Percentiles rank a stretch among this genome's conserved stretches.
phyloP scores from a whole-genome alignment of 2,888 invertebrate species.

The Mamestra brassicae region DNA sequence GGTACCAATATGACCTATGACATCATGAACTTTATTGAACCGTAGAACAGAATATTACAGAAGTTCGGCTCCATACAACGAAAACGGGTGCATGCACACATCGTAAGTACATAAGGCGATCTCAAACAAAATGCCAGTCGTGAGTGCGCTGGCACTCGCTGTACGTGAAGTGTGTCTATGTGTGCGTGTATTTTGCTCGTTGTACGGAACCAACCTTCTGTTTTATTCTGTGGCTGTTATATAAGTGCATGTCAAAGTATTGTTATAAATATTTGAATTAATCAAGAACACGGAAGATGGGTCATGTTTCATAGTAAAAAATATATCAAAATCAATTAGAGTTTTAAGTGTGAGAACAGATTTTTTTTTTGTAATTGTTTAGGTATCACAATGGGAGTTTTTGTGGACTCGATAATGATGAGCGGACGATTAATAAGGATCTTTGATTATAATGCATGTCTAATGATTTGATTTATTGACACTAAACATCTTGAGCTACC shows the following conservation, averaged over 20 bases:
- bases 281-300: slow-evolving; percentile 74
- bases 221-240: slow-evolving; percentile 28
- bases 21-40: slow-evolving; percentile 78
- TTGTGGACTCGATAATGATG: slow-evolving; percentile 22
- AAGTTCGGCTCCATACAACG: neutral
- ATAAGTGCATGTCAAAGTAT: slow-evolving; percentile 77
- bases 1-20: slow-evolving; percentile 82
- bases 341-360: slow-evolving; percentile 53
- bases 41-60: neutral
- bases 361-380: slow-evolving; percentile 36
- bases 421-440: slow-evolving; percentile 10
- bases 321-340: slow-evolving; percentile 61
- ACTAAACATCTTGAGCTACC: neutral
- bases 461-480: neutral
- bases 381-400: slow-evolving; percentile 36
- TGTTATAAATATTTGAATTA: slow-evolving; percentile 70
- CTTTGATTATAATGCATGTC: slow-evolving; percentile 3
- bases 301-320: slow-evolving; percentile 61
- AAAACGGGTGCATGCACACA: neutral
- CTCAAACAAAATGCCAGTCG: slow-evolving; percentile 21
- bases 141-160: neutral
- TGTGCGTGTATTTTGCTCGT: neutral
- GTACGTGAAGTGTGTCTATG: neutral
- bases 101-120: neutral
- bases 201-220: slow-evolving; percentile 5